phyloP scores from a whole-genome alignment of 1,140 invertebrate genomes.

The Meloidogyne floridensis region DNA sequence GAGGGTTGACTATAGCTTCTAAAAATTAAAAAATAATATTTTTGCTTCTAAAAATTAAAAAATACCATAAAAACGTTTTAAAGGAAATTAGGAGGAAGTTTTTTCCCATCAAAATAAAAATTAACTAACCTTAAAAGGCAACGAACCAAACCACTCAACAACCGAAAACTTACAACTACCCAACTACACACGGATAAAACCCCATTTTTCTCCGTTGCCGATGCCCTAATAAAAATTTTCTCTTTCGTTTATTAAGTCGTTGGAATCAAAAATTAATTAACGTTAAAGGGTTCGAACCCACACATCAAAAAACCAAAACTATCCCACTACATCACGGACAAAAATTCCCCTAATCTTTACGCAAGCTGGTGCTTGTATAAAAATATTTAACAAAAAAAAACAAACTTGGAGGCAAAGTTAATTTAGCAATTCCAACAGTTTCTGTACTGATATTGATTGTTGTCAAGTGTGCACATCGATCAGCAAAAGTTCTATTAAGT shows the following conservation, averaged over 20 bases:
- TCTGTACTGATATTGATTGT: conserved; percentile 31
- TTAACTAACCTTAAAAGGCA: no score
- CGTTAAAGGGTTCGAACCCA: no score
- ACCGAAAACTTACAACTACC: no score
- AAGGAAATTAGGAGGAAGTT: neutral
- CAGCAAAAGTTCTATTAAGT: conserved; percentile 18
- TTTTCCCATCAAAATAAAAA: neutral
- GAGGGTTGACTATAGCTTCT: conserved; percentile 27
- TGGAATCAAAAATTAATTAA: no score
- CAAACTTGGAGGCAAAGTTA: conserved; percentile 29
- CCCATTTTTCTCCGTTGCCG: no score
- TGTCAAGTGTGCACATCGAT: conserved; percentile 26
- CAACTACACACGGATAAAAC: no score
- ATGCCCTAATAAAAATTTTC: no score
- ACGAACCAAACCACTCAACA: no score
- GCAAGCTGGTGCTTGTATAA: no score
- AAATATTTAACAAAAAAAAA: neutral
- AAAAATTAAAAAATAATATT: neutral
- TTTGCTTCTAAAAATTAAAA: neutral
- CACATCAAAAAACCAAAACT: no score
- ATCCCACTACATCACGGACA: neutral
- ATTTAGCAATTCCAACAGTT: conserved; percentile 31
- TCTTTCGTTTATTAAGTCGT: no score
- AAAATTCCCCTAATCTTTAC: no score
- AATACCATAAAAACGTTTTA: neutral